Evolutionary conservation across 37 sponge, comb jelly and placozoan genomes (phyloP), one percentile per base, ranked within the genome.

Genomic region (Hexactinellida sp.): DNA sequence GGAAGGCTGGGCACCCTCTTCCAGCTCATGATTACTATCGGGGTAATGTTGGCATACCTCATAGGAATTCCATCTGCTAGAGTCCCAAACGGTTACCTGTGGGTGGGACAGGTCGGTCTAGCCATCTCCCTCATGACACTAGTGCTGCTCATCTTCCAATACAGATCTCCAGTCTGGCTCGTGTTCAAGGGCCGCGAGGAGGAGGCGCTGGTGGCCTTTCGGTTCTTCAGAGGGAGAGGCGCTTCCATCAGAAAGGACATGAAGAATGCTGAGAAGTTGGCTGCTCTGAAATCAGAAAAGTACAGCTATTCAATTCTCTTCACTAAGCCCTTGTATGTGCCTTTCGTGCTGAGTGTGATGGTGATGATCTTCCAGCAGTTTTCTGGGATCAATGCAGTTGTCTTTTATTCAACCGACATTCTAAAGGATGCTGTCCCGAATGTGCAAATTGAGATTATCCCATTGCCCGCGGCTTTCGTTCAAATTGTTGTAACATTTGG

Each of bases 111-210:
- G 10, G 37, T 86, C 19, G 87, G 85, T 0, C 34, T 63, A 23
- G 38, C 86, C 34, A 38, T 88, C n/a, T 37, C 85, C 16, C 54
- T 89, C 16, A 84, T 87, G 86, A 37, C 28, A 36, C 25, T 89
- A 0, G 0, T 82, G 10, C 39, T 88, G 85, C 85, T 85, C 1
- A 32, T 84, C 10, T 88, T 63, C 36, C 36, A 88, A 34, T 36
- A 51, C 37, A 90, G 89, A 47, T 86, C 88, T 5, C 94, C 94
- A 0, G 83, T 90, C 36, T 91, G 85, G 86, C 85, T 91, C 16
- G 63, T 93, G 30, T 55, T 37, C 7, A 54, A 91, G 0, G 87
- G 85, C 3, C 71, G 83, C 21, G 34, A 36, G 37, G 32, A 54
- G 25, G 39, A 82, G 41, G 86, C 89, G 36, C 54, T 82, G 28